Percentiles rank a stretch among this genome's conserved stretches.
Conservation (phyloP, 1,140 invertebrate genomes). For the Heterodera carotae region DNA sequence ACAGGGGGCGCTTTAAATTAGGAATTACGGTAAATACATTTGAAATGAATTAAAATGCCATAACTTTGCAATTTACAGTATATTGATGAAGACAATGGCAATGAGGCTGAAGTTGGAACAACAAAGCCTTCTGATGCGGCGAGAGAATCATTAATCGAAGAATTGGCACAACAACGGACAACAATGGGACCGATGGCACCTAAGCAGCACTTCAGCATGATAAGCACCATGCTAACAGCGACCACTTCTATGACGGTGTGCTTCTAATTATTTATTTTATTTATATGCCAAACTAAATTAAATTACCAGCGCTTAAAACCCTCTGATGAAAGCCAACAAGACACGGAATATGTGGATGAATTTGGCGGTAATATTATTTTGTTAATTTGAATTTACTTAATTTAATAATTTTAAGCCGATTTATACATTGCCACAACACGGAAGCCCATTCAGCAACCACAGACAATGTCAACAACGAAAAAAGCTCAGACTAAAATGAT, state of each 20-base stretch:
- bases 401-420: background rate
- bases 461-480: background rate
- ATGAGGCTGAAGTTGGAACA: background rate
- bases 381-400: background rate
- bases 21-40: too few species aligned
- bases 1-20: too few species aligned
- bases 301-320: background rate
- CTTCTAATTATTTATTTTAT: too few species aligned
- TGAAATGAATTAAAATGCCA: background rate
- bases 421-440: slow-evolving; percentile 3
- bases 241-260: background rate
- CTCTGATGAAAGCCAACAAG: background rate
- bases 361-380: background rate
- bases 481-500: background rate
- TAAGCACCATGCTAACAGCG: background rate
- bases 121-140: background rate
- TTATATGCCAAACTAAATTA: too few species aligned
- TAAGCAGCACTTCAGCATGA: background rate
- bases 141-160: background rate
- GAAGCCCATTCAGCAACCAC: slow-evolving; percentile 5
- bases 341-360: background rate
- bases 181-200: background rate
- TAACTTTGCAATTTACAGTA: background rate
- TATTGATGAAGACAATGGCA: background rate
- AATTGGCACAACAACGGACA: background rate